These are phyloP conservation scores for Tethea ocularis DNA, from an alignment of 2,888 invertebrate genomes.

Conservation along the genomic window DNA sequence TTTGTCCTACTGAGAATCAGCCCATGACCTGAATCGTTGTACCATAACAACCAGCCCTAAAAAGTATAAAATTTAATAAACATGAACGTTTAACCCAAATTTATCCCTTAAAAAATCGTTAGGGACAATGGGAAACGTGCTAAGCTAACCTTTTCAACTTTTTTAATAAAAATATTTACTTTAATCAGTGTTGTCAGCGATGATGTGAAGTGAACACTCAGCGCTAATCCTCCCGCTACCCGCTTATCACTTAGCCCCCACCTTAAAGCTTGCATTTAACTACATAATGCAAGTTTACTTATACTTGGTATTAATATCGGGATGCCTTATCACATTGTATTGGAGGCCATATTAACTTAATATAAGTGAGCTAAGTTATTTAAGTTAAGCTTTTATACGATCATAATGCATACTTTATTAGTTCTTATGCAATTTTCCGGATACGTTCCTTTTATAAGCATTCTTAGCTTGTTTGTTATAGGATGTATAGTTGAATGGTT, in stretches of 20 bases:
- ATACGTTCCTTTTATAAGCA: background rate
- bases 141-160: no score
- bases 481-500: background rate
- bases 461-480: background rate
- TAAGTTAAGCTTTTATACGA: conserved; percentile 1
- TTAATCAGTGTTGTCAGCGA: no score
- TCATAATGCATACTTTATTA: background rate
- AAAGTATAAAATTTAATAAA: no score
- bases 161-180: no score
- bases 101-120: no score
- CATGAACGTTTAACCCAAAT: no score
- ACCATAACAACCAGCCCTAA: no score
- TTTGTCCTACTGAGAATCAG: no score
- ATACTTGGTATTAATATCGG: conserved; percentile 3
- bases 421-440: background rate
- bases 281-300: conserved; percentile 19
- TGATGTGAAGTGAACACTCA: no score
- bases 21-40: no score
- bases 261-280: conserved; percentile 15
- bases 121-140: no score
- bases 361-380: conserved; percentile 5
- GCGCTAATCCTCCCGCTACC: background rate
- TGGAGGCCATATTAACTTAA: conserved; percentile 6
- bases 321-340: background rate
- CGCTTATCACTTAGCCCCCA: conserved; percentile 16